Conservation (phyloP, 2,888 invertebrate species). For the Tiphia femorata region DNA sequence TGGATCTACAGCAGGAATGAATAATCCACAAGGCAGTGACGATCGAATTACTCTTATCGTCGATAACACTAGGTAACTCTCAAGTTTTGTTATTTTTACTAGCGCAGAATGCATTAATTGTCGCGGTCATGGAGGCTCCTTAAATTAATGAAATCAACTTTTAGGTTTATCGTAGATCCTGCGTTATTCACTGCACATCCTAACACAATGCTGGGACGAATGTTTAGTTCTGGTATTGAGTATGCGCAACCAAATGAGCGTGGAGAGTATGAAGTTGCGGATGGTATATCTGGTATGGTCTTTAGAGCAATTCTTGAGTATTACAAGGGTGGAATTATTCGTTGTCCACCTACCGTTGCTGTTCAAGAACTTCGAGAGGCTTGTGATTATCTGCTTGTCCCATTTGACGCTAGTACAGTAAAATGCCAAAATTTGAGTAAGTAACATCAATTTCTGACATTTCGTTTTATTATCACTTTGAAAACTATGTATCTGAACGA, state of each 20-base stretch:
- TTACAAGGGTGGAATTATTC: constrained; percentile 90
- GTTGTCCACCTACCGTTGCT: constrained; percentile 95
- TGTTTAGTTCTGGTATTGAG: constrained; percentile 94
- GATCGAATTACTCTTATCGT: constrained; percentile 94
- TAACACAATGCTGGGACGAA: constrained; percentile 98
- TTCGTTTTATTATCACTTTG: no score
- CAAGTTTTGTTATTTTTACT: neutral
- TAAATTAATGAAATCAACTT: constrained; percentile 1
- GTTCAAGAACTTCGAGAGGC: constrained; percentile 98
- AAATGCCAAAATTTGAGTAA: constrained; percentile 95
- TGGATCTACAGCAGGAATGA: constrained; percentile 68
- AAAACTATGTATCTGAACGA: no score
- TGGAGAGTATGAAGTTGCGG: constrained; percentile 97
- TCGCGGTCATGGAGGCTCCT: neutral
- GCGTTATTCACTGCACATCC: constrained; percentile 94
- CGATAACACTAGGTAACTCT: constrained; percentile 82
- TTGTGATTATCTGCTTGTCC: constrained; percentile 97
- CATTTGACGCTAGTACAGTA: constrained; percentile 96
- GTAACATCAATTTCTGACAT: constrained; percentile 53
- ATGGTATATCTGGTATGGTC: constrained; percentile 95
- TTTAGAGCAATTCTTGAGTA: constrained; percentile 96
- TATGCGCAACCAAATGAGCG: constrained; percentile 95
- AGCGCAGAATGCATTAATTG: neutral
- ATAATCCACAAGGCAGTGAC: constrained; percentile 71
- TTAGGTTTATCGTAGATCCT: constrained; percentile 88